Base-by-base conservation (phyloP, 2,888 invertebrate species). In the Mesodorylaimus sp. region DNA sequence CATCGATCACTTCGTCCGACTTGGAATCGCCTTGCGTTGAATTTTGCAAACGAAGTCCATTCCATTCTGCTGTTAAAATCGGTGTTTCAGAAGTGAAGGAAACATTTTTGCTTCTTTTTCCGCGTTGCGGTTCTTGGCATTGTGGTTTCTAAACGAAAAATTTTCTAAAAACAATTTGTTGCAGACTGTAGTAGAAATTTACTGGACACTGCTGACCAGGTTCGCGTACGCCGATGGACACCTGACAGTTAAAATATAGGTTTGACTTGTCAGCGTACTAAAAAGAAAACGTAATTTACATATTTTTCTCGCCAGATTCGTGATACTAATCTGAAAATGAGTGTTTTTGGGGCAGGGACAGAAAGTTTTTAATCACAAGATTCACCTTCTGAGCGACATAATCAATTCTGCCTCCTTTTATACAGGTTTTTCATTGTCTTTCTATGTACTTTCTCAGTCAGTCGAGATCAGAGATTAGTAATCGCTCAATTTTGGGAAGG, bases 221-320 rank as follows among this genome's bases (percentile, higher is more conserved):
- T 43, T 43, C 44, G 10, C 27, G 24, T 10, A 43, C 19, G 13
- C 24, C 21, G 13, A 43, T 43, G 24, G 44, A 43, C 7, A 43
- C 63, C 53, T 63, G 59, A 48, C 63, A 63, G 52, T 63, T 61
- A 47, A 63, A 63, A 52, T 59, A 61, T 57, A 63, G 59, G 46
- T 59, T 60, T 26, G 58, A 59, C 16, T 59, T 51, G 45, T 63
- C 63, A 1, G 63, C 63, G 48, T 63, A 63, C 48, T 63, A 61
- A 54, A 61, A 63, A 16, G 63, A 61, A 39, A 61, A 60, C 38
- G 26, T 24, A 27, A n/a, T 32, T 45, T 16, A 29, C 23, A n/a
- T 41, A 41, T 41, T n/a, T 41, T n/a, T n/a, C n/a, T n/a, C n/a
- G n/a, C n/a, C n/a, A n/a, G n/a, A n/a, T n/a, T n/a, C n/a, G n/a